Conservation (phyloP, 2,888 invertebrate genomes). For the Cataglyphis altisquamis region DNA sequence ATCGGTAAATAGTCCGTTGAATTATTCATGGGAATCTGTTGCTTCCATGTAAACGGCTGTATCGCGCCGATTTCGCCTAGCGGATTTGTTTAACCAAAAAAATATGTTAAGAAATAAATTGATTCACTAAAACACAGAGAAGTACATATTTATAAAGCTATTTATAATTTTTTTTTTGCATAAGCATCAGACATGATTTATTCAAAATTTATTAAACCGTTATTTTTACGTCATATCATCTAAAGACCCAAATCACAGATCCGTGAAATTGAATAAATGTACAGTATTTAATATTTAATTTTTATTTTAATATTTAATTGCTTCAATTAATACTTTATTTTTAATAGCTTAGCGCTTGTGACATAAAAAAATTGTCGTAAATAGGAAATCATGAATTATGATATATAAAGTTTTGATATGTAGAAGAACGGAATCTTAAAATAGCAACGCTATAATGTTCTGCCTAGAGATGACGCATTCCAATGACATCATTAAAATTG, state of each 20-base stretch:
- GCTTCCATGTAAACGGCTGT: constrained; percentile 70
- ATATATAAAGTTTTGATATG: background rate
- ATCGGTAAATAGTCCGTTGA: constrained; percentile 69
- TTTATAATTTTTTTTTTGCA: background rate
- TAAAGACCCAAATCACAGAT: background rate
- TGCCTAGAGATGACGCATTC: constrained; percentile 39
- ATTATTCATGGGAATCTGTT: constrained; percentile 81
- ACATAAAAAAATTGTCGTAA: background rate
- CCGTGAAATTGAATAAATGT: background rate
- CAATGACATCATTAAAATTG: constrained; percentile 46
- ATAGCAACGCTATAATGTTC: constrained; percentile 16
- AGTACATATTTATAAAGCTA: background rate
- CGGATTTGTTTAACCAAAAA: constrained; percentile 33
- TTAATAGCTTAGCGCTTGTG: background rate
- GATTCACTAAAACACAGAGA: background rate
- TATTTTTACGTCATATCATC: background rate
- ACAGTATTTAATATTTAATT: too few species aligned
- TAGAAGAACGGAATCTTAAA: constrained; percentile 5
- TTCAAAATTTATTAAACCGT: background rate
- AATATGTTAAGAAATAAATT: constrained; percentile 35
- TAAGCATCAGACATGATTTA: background rate
- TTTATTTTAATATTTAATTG: background rate
- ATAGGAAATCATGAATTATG: background rate
- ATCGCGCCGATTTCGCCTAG: background rate
- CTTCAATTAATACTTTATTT: background rate